These are phyloP conservation scores for Progne subis DNA, from an alignment of 2,113 vertebrate species.

Conservation along the genomic window DNA sequence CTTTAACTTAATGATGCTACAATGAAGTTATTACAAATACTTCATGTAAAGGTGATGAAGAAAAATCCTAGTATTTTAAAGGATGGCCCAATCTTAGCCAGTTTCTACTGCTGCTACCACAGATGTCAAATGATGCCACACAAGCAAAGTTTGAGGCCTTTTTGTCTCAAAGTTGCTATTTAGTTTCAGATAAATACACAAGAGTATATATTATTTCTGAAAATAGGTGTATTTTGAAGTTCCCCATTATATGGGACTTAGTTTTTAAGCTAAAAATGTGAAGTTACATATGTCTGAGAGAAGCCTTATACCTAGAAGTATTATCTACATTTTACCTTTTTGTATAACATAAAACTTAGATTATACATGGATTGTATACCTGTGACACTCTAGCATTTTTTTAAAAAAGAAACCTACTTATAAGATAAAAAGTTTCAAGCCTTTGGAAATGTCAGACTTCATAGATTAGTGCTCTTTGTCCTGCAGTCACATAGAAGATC, in stretches of 20 bases:
- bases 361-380: not conserved
- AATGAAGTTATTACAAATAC: not conserved
- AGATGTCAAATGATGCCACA: slow-evolving; percentile 24
- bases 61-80: not conserved
- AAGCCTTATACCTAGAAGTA: slow-evolving; percentile 18
- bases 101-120: slow-evolving; percentile 56
- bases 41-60: not conserved
- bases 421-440: not conserved
- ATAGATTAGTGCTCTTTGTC: not conserved
- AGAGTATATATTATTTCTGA: slow-evolving; percentile 66
- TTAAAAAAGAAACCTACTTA: not conserved
- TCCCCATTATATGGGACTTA: slow-evolving; percentile 72
- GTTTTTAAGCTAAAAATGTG: slow-evolving; percentile 61
- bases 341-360: not conserved
- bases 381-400: not conserved
- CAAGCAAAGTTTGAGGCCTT: slow-evolving; percentile 30
- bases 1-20: not conserved
- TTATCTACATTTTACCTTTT: slow-evolving; percentile 18
- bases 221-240: slow-evolving; percentile 67
- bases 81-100: slow-evolving; percentile 10
- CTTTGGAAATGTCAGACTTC: not conserved
- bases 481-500: not conserved
- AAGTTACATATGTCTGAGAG: not conserved
- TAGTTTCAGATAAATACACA: slow-evolving; percentile 64
- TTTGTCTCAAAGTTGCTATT: slow-evolving; percentile 43